Evolutionary conservation across 2,888 invertebrate species (phyloP), one percentile per base, ranked within the genome.

Genomic region (Drosophila borealis): DNA sequence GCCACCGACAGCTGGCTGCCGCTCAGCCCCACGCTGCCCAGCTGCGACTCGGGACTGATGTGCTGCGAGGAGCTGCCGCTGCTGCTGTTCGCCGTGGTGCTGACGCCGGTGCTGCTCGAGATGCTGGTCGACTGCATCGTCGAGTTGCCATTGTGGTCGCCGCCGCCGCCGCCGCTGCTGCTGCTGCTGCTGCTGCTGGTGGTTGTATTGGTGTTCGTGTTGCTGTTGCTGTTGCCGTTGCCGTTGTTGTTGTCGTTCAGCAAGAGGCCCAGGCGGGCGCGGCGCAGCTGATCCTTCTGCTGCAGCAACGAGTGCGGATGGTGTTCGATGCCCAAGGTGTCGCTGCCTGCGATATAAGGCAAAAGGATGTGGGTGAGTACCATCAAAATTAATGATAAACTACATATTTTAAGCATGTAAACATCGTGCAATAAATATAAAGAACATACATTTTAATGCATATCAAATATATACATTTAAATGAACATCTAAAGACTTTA

Each of bases 1-100:
- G 89, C 87, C 60, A 90, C 92, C 29, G 91, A 91, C 6, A 90
- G 80, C 61, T 91, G 92, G 41, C 91, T 92, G 59, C 90, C 92
- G 75, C 72, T 89, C 34, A 78, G 79, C 0, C 73, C 78, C 8
- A 65, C 70, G 49, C 82, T 85, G 19, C 90, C 84, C 65, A 91
- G 63, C 3, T 91, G 91, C 74, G 91, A 92, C 56, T 91, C 92
- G 6, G 92, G 90, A 55, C 90, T 91, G 34, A 89, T 85, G 45
- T 91, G 91, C 49, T 90, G 90, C 19, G 90, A 91, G 42, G 89
- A 90, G 61, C 70, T 74, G 53, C 57, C 78, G 39, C 67, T 65
- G 50, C 63, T 83, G 45, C 70, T 70, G 39, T 54, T 59, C 10
- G 56, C 44, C 3, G 42, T 70, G 14, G 60, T 60, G 46, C 51